Evolutionary conservation across 2,113 vertebrate species (phyloP), one percentile per base, ranked within the genome.

Genomic region (Gobiocypris rarus): DNA sequence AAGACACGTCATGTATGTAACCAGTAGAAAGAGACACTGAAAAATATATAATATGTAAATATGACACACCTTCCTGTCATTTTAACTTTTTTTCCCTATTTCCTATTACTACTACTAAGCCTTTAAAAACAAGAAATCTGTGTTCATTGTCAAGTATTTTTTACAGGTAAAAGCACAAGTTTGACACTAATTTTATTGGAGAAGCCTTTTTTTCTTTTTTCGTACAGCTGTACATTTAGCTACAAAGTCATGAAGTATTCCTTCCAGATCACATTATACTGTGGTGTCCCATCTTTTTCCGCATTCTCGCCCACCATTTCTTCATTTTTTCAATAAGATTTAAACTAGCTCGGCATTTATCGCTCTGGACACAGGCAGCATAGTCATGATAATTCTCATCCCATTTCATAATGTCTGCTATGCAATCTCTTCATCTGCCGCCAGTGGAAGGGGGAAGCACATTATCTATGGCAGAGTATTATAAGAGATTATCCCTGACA

Each of bases 401-500:
- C 86, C 45, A 11, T 89, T 91, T 88, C 88, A 92, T 89, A 81
- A 91, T 89, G 89, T 86, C 84, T 81, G 87, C 84, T 74, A 85
- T 71, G 86, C 88, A 89, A 91, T 95, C 91, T 91, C 86, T 88
- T 89, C 89, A 92, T 93, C 90, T 87, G 7, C 28, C 31, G 82
- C 89, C 84, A 69, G 75, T 79, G 69, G 86, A 87, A 80, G 81
- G 83, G 63, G 75, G 75, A 75, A 85, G 89, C 81, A 86, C 87
- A 92, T 91, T 93, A 93, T 93, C 91, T 91, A 86, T 92, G 90
- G 85, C 75, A 45, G 75, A 78, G 86, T 90, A 90, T 92, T 92
- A 93, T 93, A 92, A 88, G 89, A 91, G 91, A 93, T 94, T 93
- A 94, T 92, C 91, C 89, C 89, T 91, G 92, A 93, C 91, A 89